These are phyloP conservation scores for Onychorhynchus coronatus DNA, from an alignment of 2,113 vertebrate species.

Conservation along the genomic window DNA sequence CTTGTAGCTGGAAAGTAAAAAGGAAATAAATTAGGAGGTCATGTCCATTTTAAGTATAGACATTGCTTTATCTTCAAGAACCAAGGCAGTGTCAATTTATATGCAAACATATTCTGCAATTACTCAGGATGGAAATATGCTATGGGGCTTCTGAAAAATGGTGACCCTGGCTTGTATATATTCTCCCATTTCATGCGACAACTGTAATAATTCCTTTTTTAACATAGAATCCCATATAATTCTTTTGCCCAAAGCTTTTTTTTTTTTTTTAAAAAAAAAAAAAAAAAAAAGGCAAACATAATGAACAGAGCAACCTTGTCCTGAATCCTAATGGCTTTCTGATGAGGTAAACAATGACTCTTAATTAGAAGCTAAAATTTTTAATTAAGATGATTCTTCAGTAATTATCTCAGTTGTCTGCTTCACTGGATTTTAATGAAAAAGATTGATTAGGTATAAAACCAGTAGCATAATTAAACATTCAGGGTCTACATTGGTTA, in stretches of 20 bases:
- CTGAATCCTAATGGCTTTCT: slow-evolving; percentile 82
- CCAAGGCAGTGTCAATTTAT: slow-evolving; percentile 36
- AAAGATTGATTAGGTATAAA: slow-evolving; percentile 86
- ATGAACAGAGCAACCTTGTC: slow-evolving; percentile 70
- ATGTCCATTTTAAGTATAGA: not conserved
- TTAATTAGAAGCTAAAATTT: slow-evolving; percentile 89
- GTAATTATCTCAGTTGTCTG: slow-evolving; percentile 90
- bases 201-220: not conserved
- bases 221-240: not conserved
- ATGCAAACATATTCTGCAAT: slow-evolving; percentile 53
- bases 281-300: slow-evolving; percentile 16
- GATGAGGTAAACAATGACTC: slow-evolving; percentile 91
- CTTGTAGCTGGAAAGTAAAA: slow-evolving; percentile 3
- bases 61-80: slow-evolving; percentile 27
- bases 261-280: too few relatives aligned
- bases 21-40: slow-evolving; percentile 2
- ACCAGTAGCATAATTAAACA: slow-evolving; percentile 83
- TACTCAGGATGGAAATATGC: slow-evolving; percentile 48
- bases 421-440: slow-evolving; percentile 84
- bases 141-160: not conserved
- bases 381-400: slow-evolving; percentile 92
- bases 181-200: not conserved
- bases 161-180: not conserved
- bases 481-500: slow-evolving; percentile 71
- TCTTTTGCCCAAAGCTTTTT: slow-evolving; percentile 44